Conservation (phyloP, 2,113 vertebrate species). For the Murina feae region DNA sequence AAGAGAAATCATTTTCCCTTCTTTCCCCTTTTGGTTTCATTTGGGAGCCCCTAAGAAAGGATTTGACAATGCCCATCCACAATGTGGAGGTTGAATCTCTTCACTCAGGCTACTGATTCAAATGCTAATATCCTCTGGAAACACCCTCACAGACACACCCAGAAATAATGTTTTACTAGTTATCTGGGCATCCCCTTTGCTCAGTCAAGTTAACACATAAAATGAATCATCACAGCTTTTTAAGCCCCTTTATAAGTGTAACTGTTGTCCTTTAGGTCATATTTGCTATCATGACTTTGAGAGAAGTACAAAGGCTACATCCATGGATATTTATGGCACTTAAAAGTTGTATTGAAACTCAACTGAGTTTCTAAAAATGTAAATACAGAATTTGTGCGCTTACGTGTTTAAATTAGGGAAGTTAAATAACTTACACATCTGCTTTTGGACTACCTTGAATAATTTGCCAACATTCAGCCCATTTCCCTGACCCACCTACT, state of each 20-base stretch:
- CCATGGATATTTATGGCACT: neutral
- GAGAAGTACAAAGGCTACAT: neutral
- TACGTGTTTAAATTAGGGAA: neutral
- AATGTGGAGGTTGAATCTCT: neutral
- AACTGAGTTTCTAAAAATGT: neutral
- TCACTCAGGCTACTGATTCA: neutral
- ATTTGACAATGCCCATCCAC: neutral
- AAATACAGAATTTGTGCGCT: neutral
- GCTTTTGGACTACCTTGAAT: neutral
- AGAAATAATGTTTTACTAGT: neutral
- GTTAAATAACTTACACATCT: neutral
- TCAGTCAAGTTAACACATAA: neutral
- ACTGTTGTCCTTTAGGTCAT: neutral
- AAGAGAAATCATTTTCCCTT: neutral
- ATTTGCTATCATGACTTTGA: neutral
- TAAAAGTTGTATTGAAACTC: neutral
- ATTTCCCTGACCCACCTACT: neutral
- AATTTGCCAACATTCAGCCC: neutral
- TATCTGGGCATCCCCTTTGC: neutral
- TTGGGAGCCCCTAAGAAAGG: neutral
- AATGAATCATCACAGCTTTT: neutral
- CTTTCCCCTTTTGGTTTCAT: neutral
- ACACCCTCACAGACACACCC: neutral
- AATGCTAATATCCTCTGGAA: neutral
- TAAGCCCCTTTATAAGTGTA: neutral